phyloP scores from a whole-genome alignment of 1,140 invertebrate genomes.

The Cotesia chilonis region DNA sequence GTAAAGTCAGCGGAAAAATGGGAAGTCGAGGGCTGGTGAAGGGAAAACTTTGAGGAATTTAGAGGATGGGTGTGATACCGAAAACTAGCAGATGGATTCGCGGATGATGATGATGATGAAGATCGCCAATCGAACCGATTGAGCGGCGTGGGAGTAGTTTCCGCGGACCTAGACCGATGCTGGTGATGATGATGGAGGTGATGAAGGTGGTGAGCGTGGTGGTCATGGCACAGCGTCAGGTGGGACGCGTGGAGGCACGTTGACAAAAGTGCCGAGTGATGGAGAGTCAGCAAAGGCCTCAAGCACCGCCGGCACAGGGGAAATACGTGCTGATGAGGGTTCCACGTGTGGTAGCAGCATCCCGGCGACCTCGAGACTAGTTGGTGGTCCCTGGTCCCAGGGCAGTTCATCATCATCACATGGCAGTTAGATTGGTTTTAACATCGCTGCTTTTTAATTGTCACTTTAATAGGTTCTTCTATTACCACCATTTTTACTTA shows the following conservation, averaged over 20 bases:
- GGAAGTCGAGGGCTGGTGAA: neutral
- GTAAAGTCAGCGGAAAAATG: neutral
- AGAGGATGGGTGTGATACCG: slow-evolving; percentile 56
- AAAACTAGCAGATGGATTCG: slow-evolving; percentile 42
- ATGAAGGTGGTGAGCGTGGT: neutral
- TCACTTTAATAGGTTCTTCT: slow-evolving; percentile 24
- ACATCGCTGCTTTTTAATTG: slow-evolving; percentile 26
- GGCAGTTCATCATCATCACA: slow-evolving; percentile 65
- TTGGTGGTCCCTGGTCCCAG: slow-evolving; percentile 63
- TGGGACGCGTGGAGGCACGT: slow-evolving; percentile 40
- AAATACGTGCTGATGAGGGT: slow-evolving; percentile 56
- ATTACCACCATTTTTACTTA: neutral
- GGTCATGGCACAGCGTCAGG: slow-evolving; percentile 40
- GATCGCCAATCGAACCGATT: slow-evolving; percentile 41
- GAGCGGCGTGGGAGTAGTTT: slow-evolving; percentile 40
- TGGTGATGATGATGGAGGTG: slow-evolving; percentile 10
- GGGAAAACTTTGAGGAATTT: slow-evolving; percentile 1
- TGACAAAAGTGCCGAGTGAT: slow-evolving; percentile 47
- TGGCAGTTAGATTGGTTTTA: slow-evolving; percentile 47
- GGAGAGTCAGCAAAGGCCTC: slow-evolving; percentile 54
- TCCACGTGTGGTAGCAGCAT: slow-evolving; percentile 63
- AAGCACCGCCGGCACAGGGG: slow-evolving; percentile 57
- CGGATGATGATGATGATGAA: neutral
- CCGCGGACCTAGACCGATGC: slow-evolving; percentile 39
- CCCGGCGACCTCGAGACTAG: slow-evolving; percentile 64